A percentile compares a stretch with the other conserved stretches of the same genome.
These are phyloP conservation scores for Trogon surrucura DNA, from an alignment of 2,113 vertebrate species.

Conservation along the genomic window DNA sequence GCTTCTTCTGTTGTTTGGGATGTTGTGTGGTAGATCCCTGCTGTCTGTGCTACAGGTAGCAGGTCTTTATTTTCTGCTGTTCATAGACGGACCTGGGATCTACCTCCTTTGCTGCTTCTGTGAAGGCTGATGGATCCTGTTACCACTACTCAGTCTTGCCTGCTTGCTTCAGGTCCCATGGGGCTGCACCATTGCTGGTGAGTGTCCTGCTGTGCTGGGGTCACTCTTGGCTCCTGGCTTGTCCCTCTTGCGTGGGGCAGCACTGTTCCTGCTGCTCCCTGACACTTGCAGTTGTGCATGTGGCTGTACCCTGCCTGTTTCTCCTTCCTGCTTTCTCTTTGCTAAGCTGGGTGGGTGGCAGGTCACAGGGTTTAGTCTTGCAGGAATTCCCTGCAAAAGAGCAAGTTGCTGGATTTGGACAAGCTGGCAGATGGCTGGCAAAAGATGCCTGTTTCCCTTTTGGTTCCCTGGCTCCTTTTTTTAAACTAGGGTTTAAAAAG, in stretches of 20 bases:
- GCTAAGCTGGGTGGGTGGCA: background rate
- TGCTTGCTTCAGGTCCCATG: background rate
- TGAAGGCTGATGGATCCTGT: too few relatives aligned
- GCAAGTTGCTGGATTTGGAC: background rate
- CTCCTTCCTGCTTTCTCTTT: background rate
- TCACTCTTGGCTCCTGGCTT: background rate
- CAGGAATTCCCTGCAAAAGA: background rate
- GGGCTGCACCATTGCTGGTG: background rate
- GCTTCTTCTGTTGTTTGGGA: accelerated
- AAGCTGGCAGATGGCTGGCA: background rate
- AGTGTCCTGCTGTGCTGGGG: background rate
- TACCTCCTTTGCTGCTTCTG: background rate
- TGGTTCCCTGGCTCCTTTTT: background rate
- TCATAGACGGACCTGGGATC: too few relatives aligned
- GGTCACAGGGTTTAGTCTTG: background rate
- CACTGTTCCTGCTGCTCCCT: background rate
- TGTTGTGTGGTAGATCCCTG: accelerated
- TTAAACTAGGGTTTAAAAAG: background rate
- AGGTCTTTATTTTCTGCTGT: background rate
- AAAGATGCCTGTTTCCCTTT: background rate
- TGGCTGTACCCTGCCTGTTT: background rate
- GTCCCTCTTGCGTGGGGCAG: background rate
- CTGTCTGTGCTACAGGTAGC: background rate
- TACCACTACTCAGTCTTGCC: background rate
- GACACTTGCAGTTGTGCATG: too few relatives aligned